phyloP scores from a whole-genome alignment of 2,888 invertebrate genomes.

The Piscicola geometra region DNA sequence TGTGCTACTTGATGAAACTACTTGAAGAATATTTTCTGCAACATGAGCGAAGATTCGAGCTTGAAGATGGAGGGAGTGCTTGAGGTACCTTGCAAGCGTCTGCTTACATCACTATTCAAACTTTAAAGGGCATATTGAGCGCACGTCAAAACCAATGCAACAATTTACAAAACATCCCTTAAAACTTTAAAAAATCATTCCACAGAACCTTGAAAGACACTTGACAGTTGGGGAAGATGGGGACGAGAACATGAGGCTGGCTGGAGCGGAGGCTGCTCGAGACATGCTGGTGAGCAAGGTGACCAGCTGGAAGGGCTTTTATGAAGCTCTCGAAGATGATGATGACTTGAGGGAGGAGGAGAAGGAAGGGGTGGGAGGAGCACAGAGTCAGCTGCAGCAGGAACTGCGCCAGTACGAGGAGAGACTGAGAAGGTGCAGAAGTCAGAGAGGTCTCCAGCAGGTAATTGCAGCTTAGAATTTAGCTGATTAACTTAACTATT shows the following conservation, averaged over 20 bases:
- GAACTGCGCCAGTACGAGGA: neutral
- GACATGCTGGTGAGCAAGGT: constrained; percentile 1
- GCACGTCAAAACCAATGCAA: too few species aligned
- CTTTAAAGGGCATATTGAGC: too few species aligned
- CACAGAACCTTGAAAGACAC: neutral
- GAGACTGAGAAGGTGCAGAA: neutral
- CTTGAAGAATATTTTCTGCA: too few species aligned
- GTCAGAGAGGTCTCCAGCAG: too few species aligned
- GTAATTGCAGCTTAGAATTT: too few species aligned
- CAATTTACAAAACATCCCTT: too few species aligned
- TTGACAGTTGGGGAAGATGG: neutral
- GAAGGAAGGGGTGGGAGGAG: neutral
- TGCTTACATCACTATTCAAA: neutral
- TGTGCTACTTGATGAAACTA: too few species aligned
- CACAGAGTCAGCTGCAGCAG: neutral
- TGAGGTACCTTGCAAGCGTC: neutral
- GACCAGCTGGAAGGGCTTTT: neutral
- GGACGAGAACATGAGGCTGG: neutral
- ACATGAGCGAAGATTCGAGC: constrained; percentile 5
- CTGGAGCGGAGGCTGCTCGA: neutral
- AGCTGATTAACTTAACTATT: too few species aligned
- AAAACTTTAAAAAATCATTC: too few species aligned
- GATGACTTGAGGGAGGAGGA: neutral
- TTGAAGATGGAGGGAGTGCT: neutral
- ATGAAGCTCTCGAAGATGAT: neutral